Conservation (phyloP, 2,113 vertebrate species). For the Dasyprocta punctata region DNA sequence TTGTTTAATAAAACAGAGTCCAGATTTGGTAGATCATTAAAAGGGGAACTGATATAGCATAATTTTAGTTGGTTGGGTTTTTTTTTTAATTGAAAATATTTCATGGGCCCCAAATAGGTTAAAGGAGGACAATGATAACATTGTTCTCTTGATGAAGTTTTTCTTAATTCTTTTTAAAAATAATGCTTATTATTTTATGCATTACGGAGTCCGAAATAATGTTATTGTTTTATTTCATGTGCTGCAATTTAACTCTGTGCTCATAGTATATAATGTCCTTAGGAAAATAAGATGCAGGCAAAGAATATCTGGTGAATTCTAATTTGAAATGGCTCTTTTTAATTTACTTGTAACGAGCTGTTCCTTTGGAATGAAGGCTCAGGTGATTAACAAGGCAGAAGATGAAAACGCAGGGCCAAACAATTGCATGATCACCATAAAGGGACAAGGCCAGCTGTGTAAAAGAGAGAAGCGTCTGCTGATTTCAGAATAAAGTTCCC, state of each 20-base stretch:
- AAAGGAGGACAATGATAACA: background rate
- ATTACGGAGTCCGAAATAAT: background rate
- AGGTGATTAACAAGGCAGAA: background rate
- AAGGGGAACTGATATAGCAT: background rate
- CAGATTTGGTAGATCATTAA: background rate
- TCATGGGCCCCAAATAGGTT: background rate
- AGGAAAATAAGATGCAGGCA: background rate
- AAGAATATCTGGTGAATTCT: background rate
- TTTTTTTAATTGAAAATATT: slow-evolving; percentile 25
- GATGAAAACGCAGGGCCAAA: background rate
- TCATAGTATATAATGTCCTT: background rate
- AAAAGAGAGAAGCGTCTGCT: background rate
- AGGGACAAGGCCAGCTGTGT: too few relatives aligned
- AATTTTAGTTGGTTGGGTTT: background rate
- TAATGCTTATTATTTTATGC: background rate
- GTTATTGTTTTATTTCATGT: background rate
- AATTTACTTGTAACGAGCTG: background rate
- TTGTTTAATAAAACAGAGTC: background rate
- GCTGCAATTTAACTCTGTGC: background rate
- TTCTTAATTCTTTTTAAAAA: background rate
- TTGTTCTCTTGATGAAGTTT: background rate
- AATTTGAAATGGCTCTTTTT: background rate
- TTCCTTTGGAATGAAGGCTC: background rate
- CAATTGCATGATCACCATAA: background rate
- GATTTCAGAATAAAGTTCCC: background rate